These are phyloP conservation scores for Rhamphomyia laevipes DNA, from an alignment of 2,888 invertebrate species.

Conservation along the genomic window DNA sequence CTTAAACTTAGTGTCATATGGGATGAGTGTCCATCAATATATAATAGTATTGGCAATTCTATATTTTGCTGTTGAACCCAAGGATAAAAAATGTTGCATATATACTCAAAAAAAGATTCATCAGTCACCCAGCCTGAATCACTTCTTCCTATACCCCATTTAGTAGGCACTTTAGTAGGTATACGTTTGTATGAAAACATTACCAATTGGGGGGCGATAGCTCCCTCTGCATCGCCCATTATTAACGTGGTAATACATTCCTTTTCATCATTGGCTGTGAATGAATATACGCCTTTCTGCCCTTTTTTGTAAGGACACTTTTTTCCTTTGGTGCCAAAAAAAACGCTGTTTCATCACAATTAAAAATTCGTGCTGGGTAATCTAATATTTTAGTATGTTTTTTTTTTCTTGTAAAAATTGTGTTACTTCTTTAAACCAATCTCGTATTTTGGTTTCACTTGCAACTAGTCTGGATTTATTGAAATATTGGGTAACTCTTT, in stretches of 20 bases:
- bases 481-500: constrained; percentile 23
- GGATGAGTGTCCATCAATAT: constrained; percentile 20
- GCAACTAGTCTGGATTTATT: constrained; percentile 19
- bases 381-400: constrained; percentile 16
- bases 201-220: neutral
- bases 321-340: constrained; percentile 27
- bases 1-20: constrained; percentile 8
- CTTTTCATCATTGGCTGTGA: neutral
- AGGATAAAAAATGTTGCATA: constrained; percentile 4
- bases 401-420: constrained; percentile 19
- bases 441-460: constrained; percentile 19
- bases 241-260: neutral
- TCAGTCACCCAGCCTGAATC: constrained; percentile 24
- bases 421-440: constrained; percentile 23
- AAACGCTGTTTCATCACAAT: constrained; percentile 31
- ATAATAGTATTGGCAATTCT: constrained; percentile 21
- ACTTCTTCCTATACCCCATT: constrained; percentile 31
- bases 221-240: neutral
- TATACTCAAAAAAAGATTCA: neutral
- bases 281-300: neutral
- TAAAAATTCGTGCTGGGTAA: constrained; percentile 23
- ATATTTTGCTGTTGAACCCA: constrained; percentile 20
- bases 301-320: constrained; percentile 19
- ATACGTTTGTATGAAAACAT: neutral
- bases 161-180: neutral